Base-by-base conservation (phyloP, 2,797 vertebrate species). In the Cossypha niveicapilla region DNA sequence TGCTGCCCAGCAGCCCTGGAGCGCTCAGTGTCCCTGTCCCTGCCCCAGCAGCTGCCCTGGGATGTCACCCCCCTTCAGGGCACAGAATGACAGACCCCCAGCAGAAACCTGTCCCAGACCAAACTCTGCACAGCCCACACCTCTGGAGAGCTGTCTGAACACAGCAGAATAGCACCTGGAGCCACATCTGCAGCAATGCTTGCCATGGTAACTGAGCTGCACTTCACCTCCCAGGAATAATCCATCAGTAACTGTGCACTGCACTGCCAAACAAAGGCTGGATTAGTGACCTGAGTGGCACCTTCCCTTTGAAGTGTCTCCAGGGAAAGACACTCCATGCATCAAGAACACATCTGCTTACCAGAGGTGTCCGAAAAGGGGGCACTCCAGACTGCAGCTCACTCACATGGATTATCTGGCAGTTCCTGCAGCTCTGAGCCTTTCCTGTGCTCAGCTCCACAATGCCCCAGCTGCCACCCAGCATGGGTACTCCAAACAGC, bases 21-120 rank as follows among this genome's bases (percentile, higher is more conserved):
- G 15, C 0, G 0, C 18, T 30, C 41, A 7, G 1, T 0, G 3
- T 32, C n/a, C 4, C 73, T 2, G 1, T 5, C n/a, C 19, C 76
- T 21, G 17, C 56, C 34, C 25, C 6, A 12, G 45, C 32, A 39
- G 11, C 18, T 10, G 0, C 44, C 22, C n/a, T 4, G 35, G 1
- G 28, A 37, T 4, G 50, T 14, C 44, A n/a, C 13, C 25, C 28
- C 4, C 28, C 13, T 34, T 14, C 8, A 51, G 39, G 62, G 44
- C 30, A 62, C 12, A 61, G 28, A 78, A 66, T 15, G 28, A 39
- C 34, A 35, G 14, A 9, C 8, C 42, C 10, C 2, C 15, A 9
- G 25, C 30, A 61, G 34, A 34, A 71, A 41, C 10, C 16, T 9
- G 5, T 8, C 44, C 22, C 47, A 82, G 50, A 35, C 5, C 22